Evolutionary conservation across 2,797 vertebrate genomes (phyloP).

Genomic region (Eupleurogrammus muticus): DNA sequence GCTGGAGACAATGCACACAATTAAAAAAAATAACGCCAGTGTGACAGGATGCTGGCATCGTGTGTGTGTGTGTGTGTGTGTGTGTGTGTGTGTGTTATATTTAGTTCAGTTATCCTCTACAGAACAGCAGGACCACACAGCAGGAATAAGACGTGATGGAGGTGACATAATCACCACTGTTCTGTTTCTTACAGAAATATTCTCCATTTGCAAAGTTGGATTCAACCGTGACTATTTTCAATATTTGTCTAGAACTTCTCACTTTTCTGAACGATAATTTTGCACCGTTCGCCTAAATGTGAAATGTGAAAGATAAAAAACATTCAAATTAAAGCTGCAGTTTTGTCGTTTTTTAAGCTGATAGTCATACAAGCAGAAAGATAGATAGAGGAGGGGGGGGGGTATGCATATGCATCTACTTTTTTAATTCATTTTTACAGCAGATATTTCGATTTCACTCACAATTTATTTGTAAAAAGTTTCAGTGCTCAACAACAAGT

Average conservation of each 20-base stretch:
- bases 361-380: slow-evolving; percentile 34
- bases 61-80: slow-evolving; percentile 68
- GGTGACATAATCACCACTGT: not conserved
- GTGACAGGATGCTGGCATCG: too few species aligned
- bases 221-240: not conserved
- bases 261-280: not conserved
- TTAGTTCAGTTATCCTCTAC: slow-evolving; percentile 44
- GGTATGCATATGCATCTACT: too few species aligned
- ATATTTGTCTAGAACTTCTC: not conserved
- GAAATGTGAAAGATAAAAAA: slow-evolving; percentile 7
- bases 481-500: too few species aligned
- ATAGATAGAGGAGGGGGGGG: slow-evolving; percentile 44
- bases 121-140: slow-evolving; percentile 64
- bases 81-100: slow-evolving; percentile 52
- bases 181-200: too few species aligned
- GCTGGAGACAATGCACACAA: slow-evolving; percentile 71
- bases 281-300: not conserved
- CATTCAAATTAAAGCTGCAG: not conserved
- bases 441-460: too few species aligned
- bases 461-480: too few species aligned
- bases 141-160: slow-evolving; percentile 25
- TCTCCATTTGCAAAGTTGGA: not conserved
- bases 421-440: too few species aligned
- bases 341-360: not conserved
- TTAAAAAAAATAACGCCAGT: slow-evolving; percentile 35